Evolutionary conservation across 1,140 invertebrate genomes (phyloP), one percentile per base, ranked within the genome.

Genomic region (Formica selysi): DNA sequence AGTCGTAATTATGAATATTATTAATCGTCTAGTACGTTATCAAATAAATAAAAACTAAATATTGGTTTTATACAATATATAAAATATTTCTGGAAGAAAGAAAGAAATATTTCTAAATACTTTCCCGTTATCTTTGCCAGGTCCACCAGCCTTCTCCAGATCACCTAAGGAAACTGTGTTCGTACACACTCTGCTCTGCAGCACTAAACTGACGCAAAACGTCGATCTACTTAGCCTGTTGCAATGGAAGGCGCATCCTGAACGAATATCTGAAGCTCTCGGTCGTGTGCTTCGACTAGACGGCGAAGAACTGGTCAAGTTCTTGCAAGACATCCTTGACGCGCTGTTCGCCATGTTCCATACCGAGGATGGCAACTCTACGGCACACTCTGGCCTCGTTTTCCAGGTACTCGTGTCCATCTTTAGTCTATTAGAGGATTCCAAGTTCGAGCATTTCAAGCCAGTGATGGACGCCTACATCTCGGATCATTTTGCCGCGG

Each of bases 381-480:
- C 97, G 44, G 93, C 96, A 0, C 96, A 97, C 93, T 97, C 97
- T 38, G 97, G 97, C 29, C 95, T 97, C 41, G 97, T 98, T 16
- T 98, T 98, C 94, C 97, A 97, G 95, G 97, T 97, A 51, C 95
- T 99, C 86, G 98, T 99, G 2, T 98, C 98, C 65, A 99, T 99
- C 91, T 98, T 99, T 91, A 98, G 98, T 94, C 95, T 99, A 3
- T 94, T 99, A 67, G 98, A 99, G 91, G 98, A 98, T 91, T 97
- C 97, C 68, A 98, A 99, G 93, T 99, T 99, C 95, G 97, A 99
- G 92, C 98, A 99, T 93, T 99, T 99, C 94, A 97, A 98, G 88
- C 98, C 98, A 0, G 98, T 99, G 0, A 97, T 99, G 94, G 98
- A 99, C 93, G 98, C 98, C 3, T 99, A 99, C 91, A 99, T 99